phyloP scores from a whole-genome alignment of 2,797 vertebrate species.

The Hydrolagus colliei region DNA sequence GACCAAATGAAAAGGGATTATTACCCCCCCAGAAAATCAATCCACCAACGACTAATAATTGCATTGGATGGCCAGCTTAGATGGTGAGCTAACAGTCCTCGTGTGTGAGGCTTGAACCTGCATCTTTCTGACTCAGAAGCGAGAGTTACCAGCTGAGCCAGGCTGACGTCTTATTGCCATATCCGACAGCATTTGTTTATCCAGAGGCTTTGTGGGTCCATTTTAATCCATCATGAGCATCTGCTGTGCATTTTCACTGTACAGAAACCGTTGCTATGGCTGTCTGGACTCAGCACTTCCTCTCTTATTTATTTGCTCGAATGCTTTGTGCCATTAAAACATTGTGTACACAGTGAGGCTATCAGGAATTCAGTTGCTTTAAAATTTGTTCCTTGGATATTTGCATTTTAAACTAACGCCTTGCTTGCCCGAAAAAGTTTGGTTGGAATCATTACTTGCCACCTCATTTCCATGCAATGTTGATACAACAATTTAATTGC shows the following conservation, averaged over 20 bases:
- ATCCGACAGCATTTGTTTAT: slow-evolving; percentile 32
- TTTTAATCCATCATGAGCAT: neutral
- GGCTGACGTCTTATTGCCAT: slow-evolving; percentile 29
- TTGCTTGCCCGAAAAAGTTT: too few species aligned
- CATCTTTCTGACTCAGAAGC: too few species aligned
- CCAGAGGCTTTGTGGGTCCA: slow-evolving; percentile 34
- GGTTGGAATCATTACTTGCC: too few species aligned
- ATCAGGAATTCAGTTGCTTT: neutral
- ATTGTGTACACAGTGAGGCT: neutral
- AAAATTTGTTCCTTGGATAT: neutral
- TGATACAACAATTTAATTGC: neutral
- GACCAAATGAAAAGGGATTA: too few species aligned
- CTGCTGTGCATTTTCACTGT: neutral
- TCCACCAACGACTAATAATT: neutral
- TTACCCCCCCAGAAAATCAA: too few species aligned
- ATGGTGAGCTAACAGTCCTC: slow-evolving; percentile 2
- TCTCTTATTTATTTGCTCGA: neutral
- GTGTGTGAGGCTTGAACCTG: too few species aligned
- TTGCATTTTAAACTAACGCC: too few species aligned
- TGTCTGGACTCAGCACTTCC: slow-evolving; percentile 6
- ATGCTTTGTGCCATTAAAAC: neutral
- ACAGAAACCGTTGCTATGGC: slow-evolving; percentile 39
- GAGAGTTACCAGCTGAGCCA: too few species aligned
- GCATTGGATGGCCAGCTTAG: slow-evolving; percentile 32
- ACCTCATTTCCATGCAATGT: too few species aligned